Base-by-base conservation (phyloP, 2,888 invertebrate species). In the Dryococelus australis region DNA sequence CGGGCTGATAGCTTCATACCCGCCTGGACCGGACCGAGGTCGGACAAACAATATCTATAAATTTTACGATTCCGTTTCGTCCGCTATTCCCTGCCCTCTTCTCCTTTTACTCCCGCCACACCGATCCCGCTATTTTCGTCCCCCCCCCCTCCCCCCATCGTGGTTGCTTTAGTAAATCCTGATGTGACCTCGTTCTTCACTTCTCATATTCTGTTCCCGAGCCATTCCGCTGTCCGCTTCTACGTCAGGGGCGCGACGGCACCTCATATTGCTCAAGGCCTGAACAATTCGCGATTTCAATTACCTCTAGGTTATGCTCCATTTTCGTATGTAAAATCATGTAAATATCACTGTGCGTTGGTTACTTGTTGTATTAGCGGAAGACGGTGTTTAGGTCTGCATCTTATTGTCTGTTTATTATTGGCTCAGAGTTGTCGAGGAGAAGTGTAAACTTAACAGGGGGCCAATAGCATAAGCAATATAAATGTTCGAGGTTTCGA, bases 41-140 rank as follows among this genome's bases (percentile, higher is more conserved):
- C 84, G 53, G 51, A 87, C 86, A 87, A 87, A 87, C 87, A 84
- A 87, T 87, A 87, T 84, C 87, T 87, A 87, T 87, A 84, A 87
- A 87, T 87, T 87, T 87, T 87, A 87, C 87, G 87, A 87, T 84
- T 87, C 65, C 51, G 79, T 87, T 81, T 85, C 47, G 10, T n/a
- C 43, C 85, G 35, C 43, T 35, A 24, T 85, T 43, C 16, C n/a
- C 35, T 35, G 35, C 35, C 87, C 65, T 27, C 35, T 85, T 84
- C 79, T 28, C 86, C 24, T 84, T 28, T 5, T 5, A 5, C 28
- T 13, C 35, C 26, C 9, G 10, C 47, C 47, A 47, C 10, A 6
- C 10, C 10, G 8, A 6, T 16, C 47, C 47, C 8, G 47, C 47
- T 47, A 5, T 12, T 27, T 85, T 65, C 78, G 3, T 10, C 26